These are phyloP conservation scores for Incurvaria masculella DNA, from an alignment of 2,888 invertebrate genomes.

Conservation along the genomic window DNA sequence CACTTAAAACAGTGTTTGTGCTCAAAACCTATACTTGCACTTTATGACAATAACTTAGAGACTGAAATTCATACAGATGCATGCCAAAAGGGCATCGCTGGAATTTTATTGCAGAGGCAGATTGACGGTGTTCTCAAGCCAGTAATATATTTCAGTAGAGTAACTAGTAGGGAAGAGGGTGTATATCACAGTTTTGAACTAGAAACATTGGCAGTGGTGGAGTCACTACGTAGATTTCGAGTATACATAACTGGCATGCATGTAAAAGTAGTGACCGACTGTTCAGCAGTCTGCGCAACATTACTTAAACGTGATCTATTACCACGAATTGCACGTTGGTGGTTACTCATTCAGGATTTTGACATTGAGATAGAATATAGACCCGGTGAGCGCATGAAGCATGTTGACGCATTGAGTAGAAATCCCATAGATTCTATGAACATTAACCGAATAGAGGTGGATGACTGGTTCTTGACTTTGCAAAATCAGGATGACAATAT, in stretches of 20 bases:
- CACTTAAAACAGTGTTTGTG: neutral
- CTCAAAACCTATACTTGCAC: constrained; percentile 13
- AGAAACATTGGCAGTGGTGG: constrained; percentile 22
- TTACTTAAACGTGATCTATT: constrained; percentile 20
- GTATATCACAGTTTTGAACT: constrained; percentile 26
- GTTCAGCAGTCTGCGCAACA: constrained; percentile 20
- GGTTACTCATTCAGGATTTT: no score
- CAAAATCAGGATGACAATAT: constrained; percentile 16
- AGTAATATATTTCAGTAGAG: constrained; percentile 22
- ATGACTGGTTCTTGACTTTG: constrained; percentile 18
- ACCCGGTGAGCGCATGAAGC: no score
- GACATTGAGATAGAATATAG: no score
- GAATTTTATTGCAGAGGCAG: constrained; percentile 17
- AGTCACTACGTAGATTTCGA: constrained; percentile 18
- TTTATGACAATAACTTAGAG: constrained; percentile 17
- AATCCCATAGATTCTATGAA: constrained; percentile 16
- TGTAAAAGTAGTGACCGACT: constrained; percentile 20
- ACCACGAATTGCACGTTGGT: constrained; percentile 23
- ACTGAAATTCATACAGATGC: constrained; percentile 21
- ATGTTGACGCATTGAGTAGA: no score
- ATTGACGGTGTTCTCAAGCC: constrained; percentile 19
- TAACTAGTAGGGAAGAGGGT: constrained; percentile 18
- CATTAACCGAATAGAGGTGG: constrained; percentile 3
- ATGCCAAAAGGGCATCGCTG: constrained; percentile 17
- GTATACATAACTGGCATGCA: constrained; percentile 18